These are phyloP conservation scores for Orientallactaga sibirica DNA, from an alignment of 2,797 vertebrate species.

Conservation along the genomic window DNA sequence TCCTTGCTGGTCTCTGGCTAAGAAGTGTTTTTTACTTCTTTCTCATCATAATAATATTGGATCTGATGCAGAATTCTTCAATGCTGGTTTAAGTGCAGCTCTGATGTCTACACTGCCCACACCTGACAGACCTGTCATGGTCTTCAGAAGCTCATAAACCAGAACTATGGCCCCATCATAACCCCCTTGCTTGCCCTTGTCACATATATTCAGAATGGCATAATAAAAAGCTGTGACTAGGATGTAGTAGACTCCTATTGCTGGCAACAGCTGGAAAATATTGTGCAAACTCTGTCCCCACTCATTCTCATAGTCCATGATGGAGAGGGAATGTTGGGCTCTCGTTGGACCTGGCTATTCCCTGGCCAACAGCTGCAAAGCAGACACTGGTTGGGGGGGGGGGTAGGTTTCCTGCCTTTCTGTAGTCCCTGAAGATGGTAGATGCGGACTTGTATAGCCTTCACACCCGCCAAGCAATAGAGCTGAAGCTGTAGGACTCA, in stretches of 20 bases:
- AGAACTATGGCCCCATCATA: conserved; percentile 92
- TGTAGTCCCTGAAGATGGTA: conserved; percentile 82
- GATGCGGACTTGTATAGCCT: conserved; percentile 87
- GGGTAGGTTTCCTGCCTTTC: conserved; percentile 19
- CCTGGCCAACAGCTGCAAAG: conserved; percentile 85
- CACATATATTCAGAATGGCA: conserved; percentile 90
- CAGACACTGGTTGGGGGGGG: conserved; percentile 41
- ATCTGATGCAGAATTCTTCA: conserved; percentile 92
- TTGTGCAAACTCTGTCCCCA: conserved; percentile 88
- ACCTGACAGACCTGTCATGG: conserved; percentile 84
- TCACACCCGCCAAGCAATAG: conserved; percentile 85
- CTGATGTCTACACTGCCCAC: conserved; percentile 88
- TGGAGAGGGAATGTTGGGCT: not conserved
- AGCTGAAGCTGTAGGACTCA: conserved; percentile 86
- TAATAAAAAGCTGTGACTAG: conserved; percentile 95
- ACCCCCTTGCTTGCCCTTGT: conserved; percentile 91
- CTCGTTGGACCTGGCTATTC: conserved; percentile 73
- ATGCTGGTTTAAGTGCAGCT: conserved; percentile 90
- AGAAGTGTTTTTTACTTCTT: conserved; percentile 72
- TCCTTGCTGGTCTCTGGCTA: not conserved
- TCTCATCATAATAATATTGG: conserved; percentile 82
- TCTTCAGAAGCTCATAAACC: conserved; percentile 91
- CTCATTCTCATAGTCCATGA: conserved; percentile 85
- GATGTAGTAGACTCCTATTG: conserved; percentile 92
- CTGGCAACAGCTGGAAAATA: conserved; percentile 91